Evolutionary conservation across 2,113 vertebrate species (phyloP).

Genomic region (Petrocephalus zakoni): DNA sequence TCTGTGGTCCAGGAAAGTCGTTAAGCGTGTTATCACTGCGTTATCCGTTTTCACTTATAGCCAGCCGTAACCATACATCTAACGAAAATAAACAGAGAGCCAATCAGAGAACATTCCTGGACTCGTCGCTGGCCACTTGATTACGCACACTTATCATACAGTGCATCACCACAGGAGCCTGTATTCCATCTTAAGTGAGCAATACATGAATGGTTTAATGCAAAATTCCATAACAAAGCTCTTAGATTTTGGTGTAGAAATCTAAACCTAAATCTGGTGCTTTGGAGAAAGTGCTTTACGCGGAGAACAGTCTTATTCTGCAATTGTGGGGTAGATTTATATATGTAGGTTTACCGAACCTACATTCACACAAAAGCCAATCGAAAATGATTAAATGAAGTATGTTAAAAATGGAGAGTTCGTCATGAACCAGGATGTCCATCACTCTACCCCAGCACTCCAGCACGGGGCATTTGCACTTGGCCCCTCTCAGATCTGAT

Average conservation of each 20-base stretch:
- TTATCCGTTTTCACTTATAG: conserved; percentile 48
- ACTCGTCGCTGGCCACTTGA: neutral
- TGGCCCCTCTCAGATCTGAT: neutral
- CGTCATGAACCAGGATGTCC: neutral
- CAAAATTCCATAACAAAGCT: neutral
- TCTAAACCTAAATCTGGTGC: too few species aligned
- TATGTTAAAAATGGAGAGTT: neutral
- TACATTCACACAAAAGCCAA: neutral
- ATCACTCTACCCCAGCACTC: neutral
- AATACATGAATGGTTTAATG: neutral
- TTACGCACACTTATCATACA: neutral
- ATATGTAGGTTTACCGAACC: neutral
- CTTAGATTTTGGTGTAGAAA: neutral
- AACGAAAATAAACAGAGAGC: conserved; percentile 49
- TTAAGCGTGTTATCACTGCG: conserved; percentile 51
- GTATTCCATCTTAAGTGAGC: neutral
- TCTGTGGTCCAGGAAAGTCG: conserved; percentile 56
- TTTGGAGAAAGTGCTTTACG: neutral
- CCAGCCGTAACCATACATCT: conserved; percentile 35
- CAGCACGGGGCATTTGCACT: neutral
- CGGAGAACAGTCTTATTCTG: neutral
- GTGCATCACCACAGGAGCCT: neutral
- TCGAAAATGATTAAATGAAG: neutral
- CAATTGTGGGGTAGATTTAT: neutral
- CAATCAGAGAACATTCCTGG: conserved; percentile 15